These are phyloP conservation scores for Asbolus verrucosus DNA, from an alignment of 1,140 invertebrate species.

Conservation along the genomic window DNA sequence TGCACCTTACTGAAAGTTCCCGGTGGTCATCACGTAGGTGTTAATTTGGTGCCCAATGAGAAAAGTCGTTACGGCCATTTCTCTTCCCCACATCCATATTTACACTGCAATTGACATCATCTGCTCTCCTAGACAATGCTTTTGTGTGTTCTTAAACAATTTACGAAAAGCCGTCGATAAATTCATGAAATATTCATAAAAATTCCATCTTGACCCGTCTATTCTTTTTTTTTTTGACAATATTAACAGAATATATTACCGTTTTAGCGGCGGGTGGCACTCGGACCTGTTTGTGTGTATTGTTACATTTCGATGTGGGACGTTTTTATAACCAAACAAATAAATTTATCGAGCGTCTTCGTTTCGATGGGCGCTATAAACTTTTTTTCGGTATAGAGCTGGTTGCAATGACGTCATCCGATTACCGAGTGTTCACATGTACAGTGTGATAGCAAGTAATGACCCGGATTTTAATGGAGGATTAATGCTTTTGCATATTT, in stretches of 20 bases:
- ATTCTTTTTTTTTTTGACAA: conserved; percentile 1
- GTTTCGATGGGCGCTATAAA: background rate
- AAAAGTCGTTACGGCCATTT: background rate
- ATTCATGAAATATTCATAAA: conserved; percentile 33
- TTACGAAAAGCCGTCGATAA: conserved; percentile 17
- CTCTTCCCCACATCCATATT: background rate
- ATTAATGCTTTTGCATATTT: too few species aligned
- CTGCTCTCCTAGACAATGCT: background rate
- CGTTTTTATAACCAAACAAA: conserved; percentile 21
- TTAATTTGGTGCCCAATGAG: conserved; percentile 12
- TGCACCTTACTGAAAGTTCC: too few species aligned
- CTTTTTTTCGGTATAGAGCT: background rate
- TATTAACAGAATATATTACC: conserved; percentile 27
- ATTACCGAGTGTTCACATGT: too few species aligned
- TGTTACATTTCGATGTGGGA: conserved; percentile 14
- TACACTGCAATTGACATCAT: conserved; percentile 13
- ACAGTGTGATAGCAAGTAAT: too few species aligned
- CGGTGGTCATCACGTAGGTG: too few species aligned
- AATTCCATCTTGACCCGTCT: conserved; percentile 9
- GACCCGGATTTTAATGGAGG: too few species aligned
- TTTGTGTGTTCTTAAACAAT: conserved; percentile 9
- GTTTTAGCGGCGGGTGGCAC: conserved; percentile 24
- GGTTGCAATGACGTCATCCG: conserved; percentile 5
- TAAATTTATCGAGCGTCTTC: conserved; percentile 10
- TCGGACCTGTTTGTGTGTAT: conserved; percentile 22